Evolutionary conservation across 2,888 invertebrate genomes (phyloP), one percentile per base, ranked within the genome.

Genomic region (Aspidiotus destructor): DNA sequence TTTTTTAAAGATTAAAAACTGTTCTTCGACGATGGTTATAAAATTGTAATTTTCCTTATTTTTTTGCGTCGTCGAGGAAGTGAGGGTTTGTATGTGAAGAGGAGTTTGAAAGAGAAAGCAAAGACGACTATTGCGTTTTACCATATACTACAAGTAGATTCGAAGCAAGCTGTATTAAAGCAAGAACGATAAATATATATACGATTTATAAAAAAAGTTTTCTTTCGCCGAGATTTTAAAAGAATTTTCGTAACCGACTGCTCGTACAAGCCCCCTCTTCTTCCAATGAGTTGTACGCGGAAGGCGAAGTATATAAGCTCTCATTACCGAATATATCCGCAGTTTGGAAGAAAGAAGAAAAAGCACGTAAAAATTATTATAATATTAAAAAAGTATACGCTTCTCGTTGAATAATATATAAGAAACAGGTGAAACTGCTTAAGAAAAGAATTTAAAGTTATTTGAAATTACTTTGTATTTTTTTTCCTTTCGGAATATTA

Each of bases 31-130:
- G 48, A 48, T 6, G 48, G 48, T 48, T 48, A 48, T 48, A 48
- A 48, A 48, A 48, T 48, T 48, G 48, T 48, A 48, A 48, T 48
- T 48, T 48, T 48, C 48, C 48, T 48, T 48, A 48, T 48, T 48
- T 48, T n/a, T 48, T 48, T n/a, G 48, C n/a, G 11, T 48, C 48
- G 11, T 48, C 6, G 11, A 11, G 48, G 48, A 28, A 13, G 48
- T 44, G 13, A 44, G 48, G 48, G 48, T 44, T 8, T 44, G 48
- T 44, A 44, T 11, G n/a, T n/a, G 48, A 48, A 48, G 48, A 48
- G 48, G 11, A 48, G 48, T n/a, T 13, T 13, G 48, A 48, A 48
- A 48, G n/a, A 11, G 48, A 48, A 11, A 48, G 48, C 10, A 48
- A n/a, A n/a, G 48, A n/a, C n/a, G 48, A n/a, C 28, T 28, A 28